These are phyloP conservation scores for Andricus curvator DNA, from an alignment of 2,888 invertebrate genomes.

Conservation along the genomic window DNA sequence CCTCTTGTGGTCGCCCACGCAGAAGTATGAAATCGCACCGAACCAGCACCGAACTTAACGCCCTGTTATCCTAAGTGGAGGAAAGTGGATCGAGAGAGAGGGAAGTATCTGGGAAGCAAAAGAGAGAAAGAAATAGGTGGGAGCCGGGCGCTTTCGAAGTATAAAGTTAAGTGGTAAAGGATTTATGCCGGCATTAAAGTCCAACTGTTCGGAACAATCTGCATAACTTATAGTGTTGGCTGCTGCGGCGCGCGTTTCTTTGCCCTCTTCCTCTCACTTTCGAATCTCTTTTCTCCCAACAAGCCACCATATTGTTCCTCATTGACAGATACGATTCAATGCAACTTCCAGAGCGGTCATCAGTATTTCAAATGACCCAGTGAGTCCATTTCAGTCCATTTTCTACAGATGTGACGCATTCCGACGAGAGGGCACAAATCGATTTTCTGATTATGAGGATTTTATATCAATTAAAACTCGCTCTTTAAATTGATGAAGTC, in stretches of 20 bases:
- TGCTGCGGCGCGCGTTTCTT: slow-evolving; percentile 58
- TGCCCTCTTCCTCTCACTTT: slow-evolving; percentile 53
- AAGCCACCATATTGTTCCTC: slow-evolving; percentile 65
- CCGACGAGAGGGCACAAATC: no score
- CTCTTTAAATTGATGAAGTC: no score
- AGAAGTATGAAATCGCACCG: slow-evolving; percentile 15
- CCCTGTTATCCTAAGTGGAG: slow-evolving; percentile 10
- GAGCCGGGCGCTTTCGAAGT: slow-evolving; percentile 66
- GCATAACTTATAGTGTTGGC: slow-evolving; percentile 72
- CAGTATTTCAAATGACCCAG: slow-evolving; percentile 43
- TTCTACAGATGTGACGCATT: not conserved
- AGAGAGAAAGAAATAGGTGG: slow-evolving; percentile 52
- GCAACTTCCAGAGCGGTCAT: slow-evolving; percentile 61
- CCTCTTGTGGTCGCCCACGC: slow-evolving; percentile 33
- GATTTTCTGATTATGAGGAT: no score
- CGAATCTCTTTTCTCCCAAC: slow-evolving; percentile 45
- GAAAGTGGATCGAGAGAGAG: slow-evolving; percentile 35
- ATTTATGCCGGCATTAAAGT: slow-evolving; percentile 76
- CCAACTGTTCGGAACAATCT: slow-evolving; percentile 76
- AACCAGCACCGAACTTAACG: slow-evolving; percentile 17
- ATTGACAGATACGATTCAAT: slow-evolving; percentile 75
- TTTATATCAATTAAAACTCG: no score
- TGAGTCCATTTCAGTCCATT: not conserved
- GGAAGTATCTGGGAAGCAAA: slow-evolving; percentile 37
- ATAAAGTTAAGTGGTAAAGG: slow-evolving; percentile 76